Percentiles rank a stretch among this genome's conserved stretches.
These are phyloP conservation scores for Laodelphax striatellus DNA, from an alignment of 1,140 invertebrate species.

Conservation along the genomic window DNA sequence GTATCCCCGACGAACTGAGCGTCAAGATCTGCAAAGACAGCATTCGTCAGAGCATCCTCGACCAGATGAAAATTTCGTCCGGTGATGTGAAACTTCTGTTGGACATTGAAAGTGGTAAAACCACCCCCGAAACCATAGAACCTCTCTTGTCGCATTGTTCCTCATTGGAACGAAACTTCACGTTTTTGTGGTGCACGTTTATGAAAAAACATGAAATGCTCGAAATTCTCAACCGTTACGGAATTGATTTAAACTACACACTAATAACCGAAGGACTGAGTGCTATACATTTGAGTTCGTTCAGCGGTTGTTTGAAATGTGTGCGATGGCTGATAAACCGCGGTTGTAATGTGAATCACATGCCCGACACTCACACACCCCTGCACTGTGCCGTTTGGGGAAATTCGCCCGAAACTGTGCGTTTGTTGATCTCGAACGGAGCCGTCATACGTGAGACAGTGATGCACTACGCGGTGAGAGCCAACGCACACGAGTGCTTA, in stretches of 20 bases:
- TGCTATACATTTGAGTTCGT: conserved; percentile 60
- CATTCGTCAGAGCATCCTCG: conserved; percentile 53
- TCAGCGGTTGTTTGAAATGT: conserved; percentile 58
- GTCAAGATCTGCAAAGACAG: conserved; percentile 60
- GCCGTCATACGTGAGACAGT: conserved; percentile 56
- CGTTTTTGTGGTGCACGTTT: conserved; percentile 57
- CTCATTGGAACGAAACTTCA: conserved; percentile 48
- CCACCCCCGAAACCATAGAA: neutral
- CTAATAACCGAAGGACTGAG: conserved; percentile 54
- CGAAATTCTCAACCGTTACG: conserved; percentile 41
- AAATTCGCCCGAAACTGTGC: conserved; percentile 57
- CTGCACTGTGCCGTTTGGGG: conserved; percentile 72
- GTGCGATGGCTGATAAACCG: conserved; percentile 52
- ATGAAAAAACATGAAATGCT: conserved; percentile 51
- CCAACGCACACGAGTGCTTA: conserved; percentile 59
- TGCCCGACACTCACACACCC: conserved; percentile 44
- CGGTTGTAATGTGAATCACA: conserved; percentile 49
- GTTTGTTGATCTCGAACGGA: conserved; percentile 53
- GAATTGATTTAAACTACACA: conserved; percentile 53
- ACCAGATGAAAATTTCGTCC: conserved; percentile 52
- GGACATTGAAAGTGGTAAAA: conserved; percentile 49
- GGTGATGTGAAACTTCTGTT: conserved; percentile 52
- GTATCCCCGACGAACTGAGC: conserved; percentile 46
- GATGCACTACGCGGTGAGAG: conserved; percentile 61
- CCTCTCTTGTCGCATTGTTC: conserved; percentile 24